These are phyloP conservation scores for Zonitis immaculata DNA, from an alignment of 2,888 invertebrate species.

Conservation along the genomic window DNA sequence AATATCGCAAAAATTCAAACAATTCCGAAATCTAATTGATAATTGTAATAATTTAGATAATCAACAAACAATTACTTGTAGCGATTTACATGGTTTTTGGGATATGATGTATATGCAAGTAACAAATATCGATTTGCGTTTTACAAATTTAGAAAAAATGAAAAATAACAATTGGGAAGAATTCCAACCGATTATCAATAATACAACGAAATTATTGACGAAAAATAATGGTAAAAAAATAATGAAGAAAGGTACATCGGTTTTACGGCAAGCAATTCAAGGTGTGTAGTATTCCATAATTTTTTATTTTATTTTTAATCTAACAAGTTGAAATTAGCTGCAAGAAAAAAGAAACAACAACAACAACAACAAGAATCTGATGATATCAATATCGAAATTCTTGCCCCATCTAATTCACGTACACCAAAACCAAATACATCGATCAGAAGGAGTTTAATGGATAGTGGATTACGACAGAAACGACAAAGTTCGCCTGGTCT, in stretches of 20 bases:
- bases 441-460: conserved; percentile 15
- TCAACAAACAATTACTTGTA: conserved; percentile 56
- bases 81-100: conserved; percentile 84
- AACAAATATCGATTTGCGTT: conserved; percentile 60
- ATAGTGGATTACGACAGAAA: conserved; percentile 7
- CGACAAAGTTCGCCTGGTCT: conserved; percentile 34
- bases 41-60: conserved; percentile 48
- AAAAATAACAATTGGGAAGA: conserved; percentile 54
- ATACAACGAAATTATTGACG: not conserved
- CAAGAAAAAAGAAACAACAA: conserved; percentile 25
- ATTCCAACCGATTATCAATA: conserved; percentile 37
- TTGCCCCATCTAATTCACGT: not conserved
- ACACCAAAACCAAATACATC: not conserved
- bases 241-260: conserved; percentile 25
- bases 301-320: not conserved
- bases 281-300: too few relatives aligned
- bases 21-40: conserved; percentile 55
- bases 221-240: conserved; percentile 20
- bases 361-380: conserved; percentile 6
- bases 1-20: conserved; percentile 70
- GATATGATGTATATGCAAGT: conserved; percentile 79
- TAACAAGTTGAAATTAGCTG: conserved; percentile 22
- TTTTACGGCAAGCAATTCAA: conserved; percentile 35
- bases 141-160: conserved; percentile 52
- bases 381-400: conserved; percentile 3